These are phyloP conservation scores for Halichoerus grypus DNA, from an alignment of 2,113 vertebrate species.

Conservation along the genomic window DNA sequence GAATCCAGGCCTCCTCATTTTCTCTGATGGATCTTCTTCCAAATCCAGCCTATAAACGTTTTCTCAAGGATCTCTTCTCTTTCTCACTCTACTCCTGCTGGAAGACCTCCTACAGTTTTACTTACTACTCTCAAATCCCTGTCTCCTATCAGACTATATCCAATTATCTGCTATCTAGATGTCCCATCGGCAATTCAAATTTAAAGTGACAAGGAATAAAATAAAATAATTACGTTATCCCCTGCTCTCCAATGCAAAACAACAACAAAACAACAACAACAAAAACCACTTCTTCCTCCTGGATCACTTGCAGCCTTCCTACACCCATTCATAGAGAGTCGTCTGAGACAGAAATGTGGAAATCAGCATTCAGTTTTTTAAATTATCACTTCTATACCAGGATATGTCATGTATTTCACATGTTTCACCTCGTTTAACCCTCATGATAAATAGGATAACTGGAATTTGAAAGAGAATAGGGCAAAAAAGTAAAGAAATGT, in stretches of 20 bases:
- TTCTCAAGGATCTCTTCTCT: neutral
- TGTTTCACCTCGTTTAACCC: neutral
- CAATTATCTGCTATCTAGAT: neutral
- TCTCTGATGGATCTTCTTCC: neutral
- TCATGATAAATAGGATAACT: neutral
- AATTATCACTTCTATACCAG: neutral
- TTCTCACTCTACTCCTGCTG: neutral
- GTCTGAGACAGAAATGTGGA: neutral
- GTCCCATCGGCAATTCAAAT: neutral
- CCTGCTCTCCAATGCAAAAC: neutral
- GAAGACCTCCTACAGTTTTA: neutral
- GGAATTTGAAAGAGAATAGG: neutral
- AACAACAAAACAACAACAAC: neutral
- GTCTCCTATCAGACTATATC: neutral
- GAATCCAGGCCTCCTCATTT: neutral
- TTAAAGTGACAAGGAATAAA: slow-evolving; percentile 50
- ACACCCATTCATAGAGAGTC: neutral
- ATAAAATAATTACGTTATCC: neutral
- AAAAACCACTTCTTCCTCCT: neutral
- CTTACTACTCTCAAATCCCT: neutral
- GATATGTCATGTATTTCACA: neutral
- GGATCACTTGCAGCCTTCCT: neutral
- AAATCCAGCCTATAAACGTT: neutral
- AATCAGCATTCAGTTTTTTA: neutral
- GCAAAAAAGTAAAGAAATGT: neutral